These are phyloP conservation scores for Yponomeuta sedellus DNA, from an alignment of 2,888 invertebrate genomes.

Conservation along the genomic window DNA sequence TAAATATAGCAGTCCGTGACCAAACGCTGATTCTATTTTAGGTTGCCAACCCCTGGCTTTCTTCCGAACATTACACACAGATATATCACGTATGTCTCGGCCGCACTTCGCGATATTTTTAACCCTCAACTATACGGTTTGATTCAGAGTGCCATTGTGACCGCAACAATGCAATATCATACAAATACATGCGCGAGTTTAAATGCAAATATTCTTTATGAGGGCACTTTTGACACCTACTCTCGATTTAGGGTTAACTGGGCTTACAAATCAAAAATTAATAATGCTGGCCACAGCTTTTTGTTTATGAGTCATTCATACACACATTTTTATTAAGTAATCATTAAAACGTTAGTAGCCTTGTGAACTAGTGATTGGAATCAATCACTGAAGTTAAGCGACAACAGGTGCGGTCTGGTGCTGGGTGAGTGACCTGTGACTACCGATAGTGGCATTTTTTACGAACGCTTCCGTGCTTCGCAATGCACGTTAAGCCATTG, in stretches of 20 bases:
- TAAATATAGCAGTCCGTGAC: no score
- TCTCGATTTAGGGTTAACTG: conserved; percentile 10
- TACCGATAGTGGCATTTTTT: no score
- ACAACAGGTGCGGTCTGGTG: no score
- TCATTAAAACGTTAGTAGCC: no score
- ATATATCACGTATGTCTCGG: conserved; percentile 39
- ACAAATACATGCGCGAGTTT: conserved; percentile 15
- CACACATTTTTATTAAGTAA: not conserved
- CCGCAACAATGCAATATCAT: conserved; percentile 22
- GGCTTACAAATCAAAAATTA: conserved; percentile 1
- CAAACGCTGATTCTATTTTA: not conserved
- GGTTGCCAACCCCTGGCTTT: conserved; percentile 17
- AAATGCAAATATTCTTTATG: conserved; percentile 16
- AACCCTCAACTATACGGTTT: conserved; percentile 59
- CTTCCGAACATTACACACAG: conserved; percentile 21
- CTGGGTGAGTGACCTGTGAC: no score
- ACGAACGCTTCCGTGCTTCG: no score
- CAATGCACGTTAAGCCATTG: no score
- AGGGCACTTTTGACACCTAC: conserved; percentile 16
- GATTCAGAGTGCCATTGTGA: conserved; percentile 62
- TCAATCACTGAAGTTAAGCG: no score
- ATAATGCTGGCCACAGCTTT: not conserved
- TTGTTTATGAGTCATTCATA: not conserved
- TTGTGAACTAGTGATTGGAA: no score
- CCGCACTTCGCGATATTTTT: conserved; percentile 52